phyloP scores from a whole-genome alignment of 1,140 invertebrate species.

The Amyelois transitella region DNA sequence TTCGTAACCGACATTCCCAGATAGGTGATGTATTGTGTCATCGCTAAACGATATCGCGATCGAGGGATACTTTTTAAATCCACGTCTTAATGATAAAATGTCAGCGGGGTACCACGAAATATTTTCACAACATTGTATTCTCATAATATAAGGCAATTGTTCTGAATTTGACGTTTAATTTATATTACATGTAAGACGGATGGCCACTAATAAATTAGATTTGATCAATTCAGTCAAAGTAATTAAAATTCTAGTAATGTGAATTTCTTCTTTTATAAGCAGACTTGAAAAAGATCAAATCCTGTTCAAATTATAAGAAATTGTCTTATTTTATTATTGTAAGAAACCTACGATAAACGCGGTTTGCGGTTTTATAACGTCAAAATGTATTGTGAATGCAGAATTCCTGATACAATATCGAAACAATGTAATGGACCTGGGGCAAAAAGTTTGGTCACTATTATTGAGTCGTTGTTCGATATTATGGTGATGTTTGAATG shows the following conservation, averaged over 20 bases:
- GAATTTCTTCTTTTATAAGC: too few species aligned
- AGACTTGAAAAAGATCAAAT: too few species aligned
- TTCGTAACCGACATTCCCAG: conserved; percentile 70
- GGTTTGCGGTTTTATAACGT: too few species aligned
- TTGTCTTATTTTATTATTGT: too few species aligned
- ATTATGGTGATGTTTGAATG: background rate
- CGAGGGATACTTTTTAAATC: conserved; percentile 42
- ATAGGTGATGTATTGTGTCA: conserved; percentile 53
- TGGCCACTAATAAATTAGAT: background rate
- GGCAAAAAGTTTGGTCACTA: background rate
- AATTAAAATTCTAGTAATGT: too few species aligned
- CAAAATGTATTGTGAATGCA: too few species aligned
- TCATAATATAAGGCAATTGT: conserved; percentile 39
- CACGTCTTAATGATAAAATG: conserved; percentile 62
- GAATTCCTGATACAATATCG: background rate
- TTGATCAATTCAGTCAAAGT: too few species aligned
- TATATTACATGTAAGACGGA: conserved; percentile 32
- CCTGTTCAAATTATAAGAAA: too few species aligned
- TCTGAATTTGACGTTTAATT: conserved; percentile 28
- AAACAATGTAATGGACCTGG: background rate
- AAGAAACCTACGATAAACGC: too few species aligned
- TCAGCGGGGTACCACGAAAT: conserved; percentile 58
- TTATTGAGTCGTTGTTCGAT: background rate
- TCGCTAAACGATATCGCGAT: conserved; percentile 52
- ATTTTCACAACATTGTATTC: conserved; percentile 62